These are phyloP conservation scores for Copidosoma aretas DNA, from an alignment of 2,888 invertebrate species.

Conservation along the genomic window DNA sequence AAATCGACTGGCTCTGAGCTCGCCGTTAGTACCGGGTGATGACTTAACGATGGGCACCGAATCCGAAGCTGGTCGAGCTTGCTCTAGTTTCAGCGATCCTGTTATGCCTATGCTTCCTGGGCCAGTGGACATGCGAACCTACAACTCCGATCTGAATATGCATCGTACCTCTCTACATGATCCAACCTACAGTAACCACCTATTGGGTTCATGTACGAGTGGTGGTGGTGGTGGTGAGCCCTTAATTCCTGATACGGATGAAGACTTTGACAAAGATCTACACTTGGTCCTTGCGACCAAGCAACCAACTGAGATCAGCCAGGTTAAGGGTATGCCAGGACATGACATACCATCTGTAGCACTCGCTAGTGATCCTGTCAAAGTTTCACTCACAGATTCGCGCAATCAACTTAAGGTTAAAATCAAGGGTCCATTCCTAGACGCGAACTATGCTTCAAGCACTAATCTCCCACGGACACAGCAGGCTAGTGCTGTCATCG, in stretches of 20 bases:
- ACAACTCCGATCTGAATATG: slow-evolving; percentile 71
- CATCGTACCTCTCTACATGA: slow-evolving; percentile 66
- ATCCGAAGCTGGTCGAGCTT: slow-evolving; percentile 49
- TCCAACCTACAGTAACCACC: slow-evolving; percentile 68
- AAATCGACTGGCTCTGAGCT: slow-evolving; percentile 46
- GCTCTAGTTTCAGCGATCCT: slow-evolving; percentile 66
- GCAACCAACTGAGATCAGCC: slow-evolving; percentile 55
- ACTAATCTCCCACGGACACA: slow-evolving; percentile 66
- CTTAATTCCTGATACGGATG: slow-evolving; percentile 76
- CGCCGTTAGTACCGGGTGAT: slow-evolving; percentile 52
- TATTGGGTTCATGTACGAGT: slow-evolving; percentile 64
- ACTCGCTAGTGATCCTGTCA: slow-evolving; percentile 65
- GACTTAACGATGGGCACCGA: slow-evolving; percentile 44
- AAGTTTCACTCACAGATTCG: slow-evolving; percentile 80
- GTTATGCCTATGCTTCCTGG: slow-evolving; percentile 81
- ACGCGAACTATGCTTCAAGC: slow-evolving; percentile 73
- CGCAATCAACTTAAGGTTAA: slow-evolving; percentile 88
- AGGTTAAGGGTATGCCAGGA: slow-evolving; percentile 43
- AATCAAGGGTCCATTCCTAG: slow-evolving; percentile 87
- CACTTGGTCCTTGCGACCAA: slow-evolving; percentile 72
- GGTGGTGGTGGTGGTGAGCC: slow-evolving; percentile 65
- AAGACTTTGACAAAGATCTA: slow-evolving; percentile 79
- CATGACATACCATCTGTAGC: slow-evolving; percentile 54
- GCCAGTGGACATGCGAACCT: slow-evolving; percentile 89
- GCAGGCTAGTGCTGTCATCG: slow-evolving; percentile 59